Evolutionary conservation across 1,140 invertebrate genomes (phyloP), one percentile per base, ranked within the genome.

Genomic region (Drosophila melanica): DNA sequence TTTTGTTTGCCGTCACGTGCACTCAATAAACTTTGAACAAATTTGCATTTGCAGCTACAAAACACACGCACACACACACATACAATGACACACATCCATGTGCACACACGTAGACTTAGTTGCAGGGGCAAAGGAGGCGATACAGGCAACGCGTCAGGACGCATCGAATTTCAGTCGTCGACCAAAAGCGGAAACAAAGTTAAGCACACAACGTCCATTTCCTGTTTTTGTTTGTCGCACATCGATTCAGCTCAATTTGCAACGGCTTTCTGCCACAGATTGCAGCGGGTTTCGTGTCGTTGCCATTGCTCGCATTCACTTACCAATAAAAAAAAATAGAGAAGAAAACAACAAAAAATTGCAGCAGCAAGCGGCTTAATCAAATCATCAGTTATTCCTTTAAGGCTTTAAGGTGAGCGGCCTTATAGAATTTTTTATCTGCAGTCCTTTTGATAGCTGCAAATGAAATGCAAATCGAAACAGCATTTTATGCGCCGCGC

Each of bases 1-100:
- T 90, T 90, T 90, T 90, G 85, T 90, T 90, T 90, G 78, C 82
- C 81, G 86, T 85, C 81, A 90, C 86, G 86, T 90, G 86, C 86
- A 90, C 86, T 90, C 86, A 90, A 90, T 90, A 90, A 90, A 90
- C 86, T 90, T 90, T 90, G 73, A 90, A 81, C 86, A 86, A 90
- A 90, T 90, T 90, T 90, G 86, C 86, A 90, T 90, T 86, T 87
- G 72, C 81, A 41, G 76, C 48, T 47, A 42, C 77, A 80, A 71
- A 66, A 62, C 54, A 57, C 42, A 58, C 59, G 60, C 51, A 70
- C 55, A 71, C 44, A 35, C 59, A 57, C 54, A 51, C 16, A 16
- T 35, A 27, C 55, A 33, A 33, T 7, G 30, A 8, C 35, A 59
- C 48, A 65, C 47, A 55, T 42, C 44, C 20, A n/a, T 3, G 16